Base-by-base conservation (phyloP, 1,140 invertebrate genomes). In the Musca vetustissima region DNA sequence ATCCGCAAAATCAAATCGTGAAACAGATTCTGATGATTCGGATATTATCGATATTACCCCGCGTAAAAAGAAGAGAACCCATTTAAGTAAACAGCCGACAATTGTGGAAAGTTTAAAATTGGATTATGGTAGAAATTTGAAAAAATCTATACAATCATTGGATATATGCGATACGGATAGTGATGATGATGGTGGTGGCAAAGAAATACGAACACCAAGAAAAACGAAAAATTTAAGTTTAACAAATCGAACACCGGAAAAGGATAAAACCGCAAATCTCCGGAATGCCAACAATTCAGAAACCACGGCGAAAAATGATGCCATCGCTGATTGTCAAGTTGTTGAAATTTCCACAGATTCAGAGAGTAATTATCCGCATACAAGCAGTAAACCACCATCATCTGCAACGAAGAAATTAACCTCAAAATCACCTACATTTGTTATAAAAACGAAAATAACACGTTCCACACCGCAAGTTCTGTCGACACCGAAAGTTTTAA, bases 291-390 rank as follows among this genome's bases (percentile, higher is more conserved):
- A 43, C 36, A 43, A 43, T 43, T 43, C 36, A 11, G 36, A 43
- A 43, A 13, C 36, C 6, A 8, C 24, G 28, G 11, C 1, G 8
- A 57, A 57, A 57, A n/a, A n/a, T n/a, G 53, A 6, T 43, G 36
- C 13, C 2, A 43, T 1, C 11, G 36, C 6, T 13, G 36, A 43
- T 43, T 43, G 36, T 57, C 53, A 57, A 14, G 24, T 57, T 57
- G 24, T 28, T 57, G 53, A 57, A 15, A 28, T 57, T 28, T 57
- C 24, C 15, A 57, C 53, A 32, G 53, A 57, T 28, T 24, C 53
- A 1, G 53, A 57, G 15, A n/a, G 25, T 28, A 25, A 57, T 57
- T 28, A 57, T n/a, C 22, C 53, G 2, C 49, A 17, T 8, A 50
- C 49, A 1, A 50, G 49, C 4, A 19, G 13, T 13, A 19, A 17